Percentiles rank a stretch among this genome's conserved stretches.
phyloP scores from a whole-genome alignment of 1,140 invertebrate species.

The Lasioglossum albipes region DNA sequence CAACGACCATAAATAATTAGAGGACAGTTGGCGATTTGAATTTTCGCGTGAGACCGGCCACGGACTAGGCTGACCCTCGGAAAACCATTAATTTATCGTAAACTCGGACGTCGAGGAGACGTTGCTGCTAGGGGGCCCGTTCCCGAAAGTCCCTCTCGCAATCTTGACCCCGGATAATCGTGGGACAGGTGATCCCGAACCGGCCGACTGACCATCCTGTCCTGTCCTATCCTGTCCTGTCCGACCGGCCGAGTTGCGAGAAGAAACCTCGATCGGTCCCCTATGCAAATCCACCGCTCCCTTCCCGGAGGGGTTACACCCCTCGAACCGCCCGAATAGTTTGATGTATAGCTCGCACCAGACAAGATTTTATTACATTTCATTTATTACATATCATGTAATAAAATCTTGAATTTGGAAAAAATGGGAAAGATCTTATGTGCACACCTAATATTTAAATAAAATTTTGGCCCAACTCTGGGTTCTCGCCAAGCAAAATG shows the following conservation, averaged over 20 bases:
- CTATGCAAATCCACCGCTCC: constrained; percentile 67
- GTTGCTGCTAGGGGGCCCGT: constrained; percentile 24
- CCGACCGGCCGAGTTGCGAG: constrained; percentile 26
- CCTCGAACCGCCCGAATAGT: constrained; percentile 24
- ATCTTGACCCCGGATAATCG: constrained; percentile 77
- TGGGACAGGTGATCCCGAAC: constrained; percentile 74
- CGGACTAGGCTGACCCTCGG: constrained; percentile 36
- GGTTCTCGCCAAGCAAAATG: too few species aligned
- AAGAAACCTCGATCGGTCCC: constrained; percentile 58
- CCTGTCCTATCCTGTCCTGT: background rate
- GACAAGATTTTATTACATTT: too few species aligned
- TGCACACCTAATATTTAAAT: too few species aligned
- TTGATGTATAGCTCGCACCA: constrained; percentile 61
- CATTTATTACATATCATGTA: too few species aligned
- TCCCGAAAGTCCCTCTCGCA: constrained; percentile 52
- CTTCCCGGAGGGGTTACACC: constrained; percentile 30
- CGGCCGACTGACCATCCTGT: constrained; percentile 67
- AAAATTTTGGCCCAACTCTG: too few species aligned
- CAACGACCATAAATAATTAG: constrained; percentile 68
- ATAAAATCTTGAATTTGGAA: too few species aligned
- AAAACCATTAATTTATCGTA: constrained; percentile 77
- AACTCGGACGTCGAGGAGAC: constrained; percentile 60
- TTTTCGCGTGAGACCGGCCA: constrained; percentile 60
- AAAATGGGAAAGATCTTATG: too few species aligned
- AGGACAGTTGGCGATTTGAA: constrained; percentile 61